Conservation (phyloP, 2,888 invertebrate species). For the Caenorhabditis sp. region DNA sequence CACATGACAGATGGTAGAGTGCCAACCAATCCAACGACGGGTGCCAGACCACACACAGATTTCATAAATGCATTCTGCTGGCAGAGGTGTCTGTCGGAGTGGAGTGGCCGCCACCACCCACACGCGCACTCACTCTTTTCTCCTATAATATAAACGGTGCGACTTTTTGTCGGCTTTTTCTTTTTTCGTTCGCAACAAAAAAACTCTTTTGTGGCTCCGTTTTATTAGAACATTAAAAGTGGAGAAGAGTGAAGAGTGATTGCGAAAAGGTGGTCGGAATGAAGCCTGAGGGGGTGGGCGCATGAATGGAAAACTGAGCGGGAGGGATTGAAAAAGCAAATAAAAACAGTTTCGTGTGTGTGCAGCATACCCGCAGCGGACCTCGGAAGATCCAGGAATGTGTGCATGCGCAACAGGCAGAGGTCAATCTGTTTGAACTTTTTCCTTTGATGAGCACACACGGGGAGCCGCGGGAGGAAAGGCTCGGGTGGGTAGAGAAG, state of each 20-base stretch:
- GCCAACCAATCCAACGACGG: background rate
- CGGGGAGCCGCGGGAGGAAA: too few relatives aligned
- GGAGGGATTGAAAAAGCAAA: slow-evolving; percentile 37
- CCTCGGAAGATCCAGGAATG: background rate
- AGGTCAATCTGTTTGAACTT: slow-evolving; percentile 10
- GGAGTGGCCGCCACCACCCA: too few relatives aligned
- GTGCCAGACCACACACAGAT: background rate
- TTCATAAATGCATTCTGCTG: slow-evolving; percentile 31
- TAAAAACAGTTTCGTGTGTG: slow-evolving; percentile 10
- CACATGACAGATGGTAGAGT: slow-evolving; percentile 44
- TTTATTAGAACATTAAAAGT: background rate
- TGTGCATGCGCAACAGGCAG: too few relatives aligned
- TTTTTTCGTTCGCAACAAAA: slow-evolving; percentile 22
- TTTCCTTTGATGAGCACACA: background rate
- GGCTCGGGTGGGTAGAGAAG: too few relatives aligned
- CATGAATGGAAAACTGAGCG: background rate
- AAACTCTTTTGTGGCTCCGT: background rate
- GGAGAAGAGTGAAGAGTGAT: background rate
- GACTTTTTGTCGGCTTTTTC: slow-evolving; percentile 10
- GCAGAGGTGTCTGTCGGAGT: slow-evolving; percentile 7
- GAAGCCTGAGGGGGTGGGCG: background rate
- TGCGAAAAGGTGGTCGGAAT: background rate
- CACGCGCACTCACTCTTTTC: background rate
- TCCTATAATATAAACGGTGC: slow-evolving; percentile 18
- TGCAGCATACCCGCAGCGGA: slow-evolving; percentile 5